phyloP scores from a whole-genome alignment of 2,797 vertebrate genomes.

The Hemitrygon akajei region DNA sequence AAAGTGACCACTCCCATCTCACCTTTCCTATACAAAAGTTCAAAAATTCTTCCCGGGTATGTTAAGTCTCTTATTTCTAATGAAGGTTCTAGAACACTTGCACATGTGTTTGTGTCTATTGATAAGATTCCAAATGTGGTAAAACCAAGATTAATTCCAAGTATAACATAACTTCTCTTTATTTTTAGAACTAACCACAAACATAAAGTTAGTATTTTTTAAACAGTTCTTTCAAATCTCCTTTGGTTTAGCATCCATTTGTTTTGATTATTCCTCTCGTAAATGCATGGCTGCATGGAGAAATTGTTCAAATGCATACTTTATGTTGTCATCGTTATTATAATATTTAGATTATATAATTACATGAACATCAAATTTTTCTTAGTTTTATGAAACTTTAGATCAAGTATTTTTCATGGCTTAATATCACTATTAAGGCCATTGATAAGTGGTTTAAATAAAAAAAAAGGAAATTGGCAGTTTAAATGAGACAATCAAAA shows the following conservation, averaged over 20 bases:
- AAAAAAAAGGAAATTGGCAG: not conserved
- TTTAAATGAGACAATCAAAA: not conserved
- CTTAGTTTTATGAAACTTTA: not conserved
- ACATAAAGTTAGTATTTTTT: no score
- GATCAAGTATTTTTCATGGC: not conserved
- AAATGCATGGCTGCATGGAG: not conserved
- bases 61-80: no score
- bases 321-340: not conserved
- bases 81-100: no score
- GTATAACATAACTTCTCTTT: no score
- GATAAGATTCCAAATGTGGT: no score
- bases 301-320: not conserved
- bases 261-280: not conserved
- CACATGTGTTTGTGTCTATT: no score
- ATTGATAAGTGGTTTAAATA: not conserved
- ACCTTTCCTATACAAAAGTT: no score
- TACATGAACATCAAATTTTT: no score
- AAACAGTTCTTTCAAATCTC: not conserved
- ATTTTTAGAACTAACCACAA: no score
- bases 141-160: no score
- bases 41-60: no score
- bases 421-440: not conserved
- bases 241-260: not conserved
- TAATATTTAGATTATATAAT: not conserved
- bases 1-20: no score